Base-by-base conservation (phyloP, 2,797 vertebrate genomes). In the Lithobates sylvaticus region DNA sequence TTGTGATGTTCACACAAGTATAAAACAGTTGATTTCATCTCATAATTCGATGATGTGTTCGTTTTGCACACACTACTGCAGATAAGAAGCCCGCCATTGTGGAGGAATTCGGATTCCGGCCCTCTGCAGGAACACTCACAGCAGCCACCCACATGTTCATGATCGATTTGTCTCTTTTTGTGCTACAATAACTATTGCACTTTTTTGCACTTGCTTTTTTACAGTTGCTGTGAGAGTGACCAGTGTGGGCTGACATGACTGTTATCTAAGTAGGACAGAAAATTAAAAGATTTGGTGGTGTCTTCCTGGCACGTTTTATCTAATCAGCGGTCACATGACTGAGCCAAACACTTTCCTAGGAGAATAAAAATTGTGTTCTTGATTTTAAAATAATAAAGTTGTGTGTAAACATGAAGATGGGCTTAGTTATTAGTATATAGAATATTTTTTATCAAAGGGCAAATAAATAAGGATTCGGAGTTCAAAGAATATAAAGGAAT, bases 261-360 rank as follows among this genome's bases (percentile, higher is more conserved):
- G 78, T 79, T 69, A 79, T 65, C 21, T 34, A 1, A 23, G 42
- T 13, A 50, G 42, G 26, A 79, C 36, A n/a, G 78, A 27, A 50
- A 26, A 67, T 50, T 2, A 34, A n/a, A 32, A 21, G 21, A 26
- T 69, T 42, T 79, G 39, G 78, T 23, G 39, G 71, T 64, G 83
- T 84, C 83, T 84, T 84, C 83, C 75, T 77, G 23, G 61, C 10
- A 27, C 16, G 9, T 34, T 39, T 39, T 67, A 36, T 50, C 32
- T 68, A 77, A 61, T 9, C 13, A 67, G 73, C 76, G 44, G 65
- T 61, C 44, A 77, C 74, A 44, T 81, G 26, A 54, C 50, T 54
- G 50, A 54, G 50, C 39, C 64, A 39, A 76, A 76, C 61, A 16
- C 44, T 76, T 84, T 76, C 15, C 26, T 54, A 54, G 16, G 36